Evolutionary conservation across 1,140 invertebrate genomes (phyloP), one percentile per base, ranked within the genome.

Genomic region (Nomia melanderi): DNA sequence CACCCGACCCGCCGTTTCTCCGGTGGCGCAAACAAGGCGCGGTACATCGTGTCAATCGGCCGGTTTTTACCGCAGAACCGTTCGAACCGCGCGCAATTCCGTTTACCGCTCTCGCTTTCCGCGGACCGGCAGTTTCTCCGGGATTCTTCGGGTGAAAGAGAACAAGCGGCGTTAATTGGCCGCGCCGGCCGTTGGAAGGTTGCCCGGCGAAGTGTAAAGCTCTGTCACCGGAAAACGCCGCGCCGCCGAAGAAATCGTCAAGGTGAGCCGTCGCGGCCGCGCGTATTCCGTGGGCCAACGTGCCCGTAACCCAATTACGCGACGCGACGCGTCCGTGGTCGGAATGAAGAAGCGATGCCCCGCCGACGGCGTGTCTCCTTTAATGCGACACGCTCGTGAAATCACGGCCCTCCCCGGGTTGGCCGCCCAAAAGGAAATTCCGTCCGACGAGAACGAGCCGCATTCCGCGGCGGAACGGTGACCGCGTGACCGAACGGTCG

Each of bases 291-390:
- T 54, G 53, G 56, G 39, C 41, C 25, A 62, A 23, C 64, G 88
- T 89, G 82, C 89, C 66, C 77, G 54, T 90, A 86, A 90, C 89
- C 87, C 77, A 89, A 90, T 89, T 90, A 86, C 77, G 74, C 71
- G 47, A 84, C 70, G 70, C 76, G 74, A 78, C 36, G 67, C 64
- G 72, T 31, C 65, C 78, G 64, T 70, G 77, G 23, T 23, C 65
- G 31, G 77, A 83, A 87, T 82, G 47, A 77, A 75, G 60, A 86
- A 78, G 25, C 25, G 31, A n/a, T 6, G 44, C 53, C 12, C 12
- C 25, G 31, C 53, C 56, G 11, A 12, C 31, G 47, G 39, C 33
- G 41, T 36, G 73, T 59, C 47, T 17, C 8, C 8, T 81, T 66
- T 53, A 73, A 65, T 31, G 20, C 41, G 27, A 11, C 41, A 47